Percentiles rank a stretch among this genome's conserved stretches.
These are phyloP conservation scores for Branchinecta lynchi DNA, from an alignment of 1,140 invertebrate genomes.

Conservation along the genomic window DNA sequence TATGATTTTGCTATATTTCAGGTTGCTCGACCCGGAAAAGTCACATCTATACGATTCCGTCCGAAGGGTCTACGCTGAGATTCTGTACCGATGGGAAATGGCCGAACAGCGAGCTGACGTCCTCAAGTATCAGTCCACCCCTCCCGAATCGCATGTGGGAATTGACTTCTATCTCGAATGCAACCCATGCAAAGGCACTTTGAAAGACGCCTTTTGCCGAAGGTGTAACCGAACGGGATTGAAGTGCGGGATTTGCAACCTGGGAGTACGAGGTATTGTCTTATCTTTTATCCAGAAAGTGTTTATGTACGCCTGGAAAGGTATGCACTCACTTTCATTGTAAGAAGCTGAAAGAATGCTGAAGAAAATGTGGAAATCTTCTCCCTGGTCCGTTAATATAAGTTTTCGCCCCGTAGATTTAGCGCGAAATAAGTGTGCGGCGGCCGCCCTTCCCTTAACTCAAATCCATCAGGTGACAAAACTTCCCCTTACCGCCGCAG, in stretches of 20 bases:
- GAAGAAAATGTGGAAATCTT: neutral
- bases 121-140: conserved; percentile 53
- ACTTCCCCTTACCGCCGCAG: neutral
- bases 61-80: conserved; percentile 72
- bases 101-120: conserved; percentile 64
- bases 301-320: neutral
- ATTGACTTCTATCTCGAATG: conserved; percentile 64
- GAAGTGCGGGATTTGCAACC: conserved; percentile 65
- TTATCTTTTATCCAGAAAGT: neutral
- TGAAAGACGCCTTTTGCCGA: conserved; percentile 39
- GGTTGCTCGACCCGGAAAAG: conserved; percentile 39
- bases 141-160: conserved; percentile 43
- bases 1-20: conserved; percentile 22
- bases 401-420: neutral
- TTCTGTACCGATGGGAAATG: conserved; percentile 65
- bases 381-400: neutral
- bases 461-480: neutral
- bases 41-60: conserved; percentile 61
- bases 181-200: conserved; percentile 42
- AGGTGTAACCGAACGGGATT: conserved; percentile 52
- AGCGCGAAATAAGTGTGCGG: neutral
- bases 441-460: neutral
- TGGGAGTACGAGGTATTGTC: conserved; percentile 55
- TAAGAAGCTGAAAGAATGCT: neutral
- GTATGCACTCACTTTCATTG: neutral